Conservation (phyloP, 2,888 invertebrate species). For the Ophion costatus region DNA sequence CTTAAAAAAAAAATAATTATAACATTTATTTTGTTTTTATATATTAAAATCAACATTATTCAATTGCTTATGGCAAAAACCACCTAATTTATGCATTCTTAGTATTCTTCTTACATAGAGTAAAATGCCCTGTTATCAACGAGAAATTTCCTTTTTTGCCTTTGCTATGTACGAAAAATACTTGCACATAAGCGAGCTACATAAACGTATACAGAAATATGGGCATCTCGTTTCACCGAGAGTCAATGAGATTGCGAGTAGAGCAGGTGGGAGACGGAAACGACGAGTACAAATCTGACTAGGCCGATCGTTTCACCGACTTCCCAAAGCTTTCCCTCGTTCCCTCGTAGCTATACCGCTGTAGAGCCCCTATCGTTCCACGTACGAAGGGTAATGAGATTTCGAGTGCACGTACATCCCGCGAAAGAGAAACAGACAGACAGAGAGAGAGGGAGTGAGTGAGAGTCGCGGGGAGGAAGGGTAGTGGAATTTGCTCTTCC, state of each 20-base stretch:
- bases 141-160: no score
- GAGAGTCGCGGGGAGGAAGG: conserved; percentile 1
- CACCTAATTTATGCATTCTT: no score
- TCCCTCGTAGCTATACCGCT: conserved; percentile 13
- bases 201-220: no score
- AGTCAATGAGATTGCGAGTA: conserved; percentile 53
- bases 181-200: no score
- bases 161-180: no score
- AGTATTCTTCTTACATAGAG: no score
- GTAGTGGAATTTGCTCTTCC: conserved; percentile 5
- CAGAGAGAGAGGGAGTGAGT: conserved; percentile 16
- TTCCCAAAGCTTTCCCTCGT: conserved; percentile 1
- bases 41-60: no score
- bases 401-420: conserved; percentile 26
- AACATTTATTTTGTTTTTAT: no score
- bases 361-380: conserved; percentile 4
- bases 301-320: conserved; percentile 37
- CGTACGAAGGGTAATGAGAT: conserved; percentile 43
- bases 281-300: conserved; percentile 41
- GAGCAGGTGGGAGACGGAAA: not conserved
- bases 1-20: no score
- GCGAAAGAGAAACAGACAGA: not conserved
- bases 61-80: no score
- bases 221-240: not conserved
- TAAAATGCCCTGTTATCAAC: no score